Percentiles rank a stretch among this genome's conserved stretches.
These are phyloP conservation scores for Dufourea novaeangliae DNA, from an alignment of 1,140 invertebrate genomes.

Conservation along the genomic window DNA sequence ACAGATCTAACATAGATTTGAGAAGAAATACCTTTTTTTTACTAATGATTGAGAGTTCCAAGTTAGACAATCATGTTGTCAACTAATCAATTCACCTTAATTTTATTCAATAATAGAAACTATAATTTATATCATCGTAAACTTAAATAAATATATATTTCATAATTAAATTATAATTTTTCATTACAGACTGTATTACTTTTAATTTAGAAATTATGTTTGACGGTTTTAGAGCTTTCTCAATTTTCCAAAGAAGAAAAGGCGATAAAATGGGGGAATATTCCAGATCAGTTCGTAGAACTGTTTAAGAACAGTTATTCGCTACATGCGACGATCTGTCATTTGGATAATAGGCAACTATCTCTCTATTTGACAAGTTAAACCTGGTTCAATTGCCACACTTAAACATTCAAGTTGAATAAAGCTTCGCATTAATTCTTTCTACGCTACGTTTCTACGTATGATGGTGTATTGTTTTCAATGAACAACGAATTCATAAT, in stretches of 20 bases:
- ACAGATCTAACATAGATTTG: no score
- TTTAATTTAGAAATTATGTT: no score
- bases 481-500: not conserved
- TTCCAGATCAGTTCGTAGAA: not conserved
- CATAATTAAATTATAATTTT: no score
- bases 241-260: not conserved
- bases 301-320: conserved; percentile 5
- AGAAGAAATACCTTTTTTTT: no score
- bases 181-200: no score
- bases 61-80: no score
- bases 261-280: not conserved
- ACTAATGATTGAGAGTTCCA: no score
- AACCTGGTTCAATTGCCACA: not conserved
- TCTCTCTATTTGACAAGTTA: conserved; percentile 9
- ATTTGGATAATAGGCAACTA: conserved; percentile 6
- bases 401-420: conserved; percentile 5
- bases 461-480: not conserved
- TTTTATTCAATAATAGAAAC: no score
- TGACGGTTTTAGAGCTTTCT: no score
- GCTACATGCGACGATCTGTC: not conserved
- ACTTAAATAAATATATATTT: no score
- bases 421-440: not conserved
- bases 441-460: not conserved
- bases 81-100: no score
- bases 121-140: no score